Evolutionary conservation across 2,888 invertebrate genomes (phyloP).

Genomic region (Seira ritae): DNA sequence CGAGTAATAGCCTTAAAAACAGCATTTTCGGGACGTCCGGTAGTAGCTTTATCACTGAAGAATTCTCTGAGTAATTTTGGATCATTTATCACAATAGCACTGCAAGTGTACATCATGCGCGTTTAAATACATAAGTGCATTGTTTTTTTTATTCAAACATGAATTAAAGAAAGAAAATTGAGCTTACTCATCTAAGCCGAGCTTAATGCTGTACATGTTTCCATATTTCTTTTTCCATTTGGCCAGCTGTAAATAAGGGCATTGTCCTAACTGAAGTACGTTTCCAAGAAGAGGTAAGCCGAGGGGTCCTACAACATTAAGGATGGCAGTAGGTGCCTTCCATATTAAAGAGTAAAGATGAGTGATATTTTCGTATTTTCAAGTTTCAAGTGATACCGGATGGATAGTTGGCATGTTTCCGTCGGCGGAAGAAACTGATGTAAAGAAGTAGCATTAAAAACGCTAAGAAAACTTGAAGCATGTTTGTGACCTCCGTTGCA

Average conservation of each 20-base stretch:
- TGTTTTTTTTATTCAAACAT: background rate
- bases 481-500: too few relatives aligned
- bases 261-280: conserved; percentile 42
- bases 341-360: background rate
- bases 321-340: background rate
- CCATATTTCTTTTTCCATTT: conserved; percentile 48
- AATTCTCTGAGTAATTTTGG: conserved; percentile 56
- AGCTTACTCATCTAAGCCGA: conserved; percentile 35
- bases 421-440: background rate
- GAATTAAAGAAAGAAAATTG: background rate
- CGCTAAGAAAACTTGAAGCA: conserved; percentile 11
- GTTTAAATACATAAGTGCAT: background rate
- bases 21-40: conserved; percentile 40
- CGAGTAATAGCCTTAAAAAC: conserved; percentile 32
- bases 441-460: conserved; percentile 23
- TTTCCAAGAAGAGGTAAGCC: conserved; percentile 51
- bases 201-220: conserved; percentile 29
- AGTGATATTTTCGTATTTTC: background rate
- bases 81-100: conserved; percentile 54
- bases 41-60: conserved; percentile 35
- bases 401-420: conserved; percentile 35
- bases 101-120: conserved; percentile 17
- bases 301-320: conserved; percentile 30
- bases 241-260: conserved; percentile 16
- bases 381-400: background rate